A percentile compares a stretch with the other conserved stretches of the same genome.
phyloP scores from a whole-genome alignment of 2,888 invertebrate genomes.

The Molorchus minor region DNA sequence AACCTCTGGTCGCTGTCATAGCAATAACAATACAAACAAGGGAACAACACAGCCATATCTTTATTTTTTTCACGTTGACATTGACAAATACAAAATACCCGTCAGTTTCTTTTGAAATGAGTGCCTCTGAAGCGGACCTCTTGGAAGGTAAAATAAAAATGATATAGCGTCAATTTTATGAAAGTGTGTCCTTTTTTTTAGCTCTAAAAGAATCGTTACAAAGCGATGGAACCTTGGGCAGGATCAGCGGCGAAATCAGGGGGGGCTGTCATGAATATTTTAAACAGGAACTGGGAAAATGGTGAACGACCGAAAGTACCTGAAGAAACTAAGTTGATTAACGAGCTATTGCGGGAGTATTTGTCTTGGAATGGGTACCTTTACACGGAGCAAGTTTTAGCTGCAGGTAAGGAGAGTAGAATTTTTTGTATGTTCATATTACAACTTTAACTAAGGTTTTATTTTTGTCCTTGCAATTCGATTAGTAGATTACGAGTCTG shows the following conservation, averaged over 20 bases:
- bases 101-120: too few relatives aligned
- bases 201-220: slow-evolving; percentile 60
- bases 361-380: slow-evolving; percentile 77
- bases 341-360: slow-evolving; percentile 74
- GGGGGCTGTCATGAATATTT: slow-evolving; percentile 60
- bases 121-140: slow-evolving; percentile 12
- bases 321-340: slow-evolving; percentile 66
- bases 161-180: not conserved
- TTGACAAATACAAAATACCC: too few relatives aligned
- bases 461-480: not conserved
- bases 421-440: not conserved
- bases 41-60: too few relatives aligned
- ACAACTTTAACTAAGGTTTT: too few relatives aligned
- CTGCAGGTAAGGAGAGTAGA: slow-evolving; percentile 51
- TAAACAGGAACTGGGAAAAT: slow-evolving; percentile 53
- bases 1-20: too few relatives aligned
- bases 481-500: not conserved
- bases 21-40: too few relatives aligned
- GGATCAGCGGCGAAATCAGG: slow-evolving; percentile 60
- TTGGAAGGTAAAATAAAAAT: slow-evolving; percentile 7
- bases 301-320: slow-evolving; percentile 55
- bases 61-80: too few relatives aligned
- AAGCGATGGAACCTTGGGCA: slow-evolving; percentile 59
- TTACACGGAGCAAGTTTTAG: slow-evolving; percentile 65
- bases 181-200: slow-evolving; percentile 33